Conservation (phyloP, 30 jellyfish, hydroid and myxozoan species). For the Aurelia aurita region DNA sequence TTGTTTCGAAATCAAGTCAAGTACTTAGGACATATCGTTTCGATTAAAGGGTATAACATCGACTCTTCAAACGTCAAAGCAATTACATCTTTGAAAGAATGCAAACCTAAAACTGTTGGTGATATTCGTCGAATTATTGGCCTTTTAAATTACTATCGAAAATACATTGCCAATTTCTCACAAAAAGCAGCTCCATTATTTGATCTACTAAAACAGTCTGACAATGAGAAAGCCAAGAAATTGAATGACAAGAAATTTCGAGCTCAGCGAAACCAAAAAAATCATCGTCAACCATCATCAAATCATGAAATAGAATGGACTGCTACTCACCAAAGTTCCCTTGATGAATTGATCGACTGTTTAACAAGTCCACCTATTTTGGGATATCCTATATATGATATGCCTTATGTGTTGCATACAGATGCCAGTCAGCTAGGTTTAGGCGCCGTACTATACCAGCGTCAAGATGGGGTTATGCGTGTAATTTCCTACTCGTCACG, state of each 20-base stretch:
- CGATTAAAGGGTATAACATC: slow-evolving; percentile 17
- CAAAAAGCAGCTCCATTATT: slow-evolving; percentile 49
- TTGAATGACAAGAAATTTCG: slow-evolving; percentile 4
- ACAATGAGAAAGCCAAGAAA: slow-evolving; percentile 2
- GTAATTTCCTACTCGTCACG: slow-evolving; percentile 53
- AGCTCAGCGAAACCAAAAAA: slow-evolving; percentile 15
- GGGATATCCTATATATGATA: slow-evolving; percentile 57
- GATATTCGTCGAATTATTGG: slow-evolving; percentile 46
- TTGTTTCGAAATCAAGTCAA: slow-evolving; percentile 7
- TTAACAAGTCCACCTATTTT: slow-evolving; percentile 33
- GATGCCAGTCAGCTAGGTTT: slow-evolving; percentile 61
- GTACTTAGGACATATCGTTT: slow-evolving; percentile 16
- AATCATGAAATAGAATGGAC: slow-evolving; percentile 38
- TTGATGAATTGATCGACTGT: slow-evolving; percentile 25
- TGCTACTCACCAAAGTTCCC: slow-evolving; percentile 10
- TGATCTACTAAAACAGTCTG: slow-evolving; percentile 30
- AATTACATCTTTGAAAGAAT: background rate
- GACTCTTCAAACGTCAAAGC: slow-evolving; percentile 22
- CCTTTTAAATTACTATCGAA: slow-evolving; percentile 18
- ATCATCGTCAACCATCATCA: slow-evolving; percentile 28
- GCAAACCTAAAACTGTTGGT: slow-evolving; percentile 26
- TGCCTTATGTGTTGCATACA: slow-evolving; percentile 47
- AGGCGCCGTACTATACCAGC: slow-evolving; percentile 60
- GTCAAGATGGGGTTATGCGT: slow-evolving; percentile 24
- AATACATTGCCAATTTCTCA: slow-evolving; percentile 47